A percentile compares a stretch with the other conserved stretches of the same genome.
phyloP scores from a whole-genome alignment of 2,797 vertebrate genomes.

The Cyprinodon diabolis region DNA sequence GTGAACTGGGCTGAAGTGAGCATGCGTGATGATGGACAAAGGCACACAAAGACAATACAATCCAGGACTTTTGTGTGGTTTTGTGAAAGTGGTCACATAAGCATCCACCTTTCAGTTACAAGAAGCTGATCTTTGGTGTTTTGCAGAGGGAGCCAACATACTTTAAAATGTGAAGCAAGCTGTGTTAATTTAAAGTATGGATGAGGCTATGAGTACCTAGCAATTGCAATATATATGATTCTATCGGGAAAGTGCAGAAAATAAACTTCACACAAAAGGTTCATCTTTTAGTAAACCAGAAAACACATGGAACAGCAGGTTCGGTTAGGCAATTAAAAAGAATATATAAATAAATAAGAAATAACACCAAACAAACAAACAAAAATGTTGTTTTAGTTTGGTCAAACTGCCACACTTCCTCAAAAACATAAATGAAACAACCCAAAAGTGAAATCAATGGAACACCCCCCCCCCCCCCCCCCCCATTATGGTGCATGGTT shows the following conservation, averaged over 20 bases:
- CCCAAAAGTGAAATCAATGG: constrained; percentile 84
- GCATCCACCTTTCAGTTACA: constrained; percentile 28
- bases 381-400: constrained; percentile 73
- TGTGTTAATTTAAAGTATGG: constrained; percentile 51
- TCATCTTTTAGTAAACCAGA: constrained; percentile 75
- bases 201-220: constrained; percentile 57
- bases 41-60: constrained; percentile 41
- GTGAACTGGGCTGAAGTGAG: constrained; percentile 63
- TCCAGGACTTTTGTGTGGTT: constrained; percentile 35
- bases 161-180: neutral
- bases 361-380: constrained; percentile 16
- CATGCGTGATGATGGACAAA: constrained; percentile 42
- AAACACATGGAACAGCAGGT: constrained; percentile 68
- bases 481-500: constrained; percentile 94
- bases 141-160: neutral
- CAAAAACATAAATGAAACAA: constrained; percentile 81
- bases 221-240: constrained; percentile 62
- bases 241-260: constrained; percentile 14
- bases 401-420: constrained; percentile 81
- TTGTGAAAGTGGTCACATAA: constrained; percentile 17
- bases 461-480: constrained; percentile 69
- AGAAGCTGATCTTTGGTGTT: neutral
- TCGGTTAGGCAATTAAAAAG: constrained; percentile 80
- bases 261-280: constrained; percentile 69
- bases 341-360: constrained; percentile 76